Evolutionary conservation across 1,140 invertebrate genomes (phyloP).

Genomic region (Acromyrmex heyeri): DNA sequence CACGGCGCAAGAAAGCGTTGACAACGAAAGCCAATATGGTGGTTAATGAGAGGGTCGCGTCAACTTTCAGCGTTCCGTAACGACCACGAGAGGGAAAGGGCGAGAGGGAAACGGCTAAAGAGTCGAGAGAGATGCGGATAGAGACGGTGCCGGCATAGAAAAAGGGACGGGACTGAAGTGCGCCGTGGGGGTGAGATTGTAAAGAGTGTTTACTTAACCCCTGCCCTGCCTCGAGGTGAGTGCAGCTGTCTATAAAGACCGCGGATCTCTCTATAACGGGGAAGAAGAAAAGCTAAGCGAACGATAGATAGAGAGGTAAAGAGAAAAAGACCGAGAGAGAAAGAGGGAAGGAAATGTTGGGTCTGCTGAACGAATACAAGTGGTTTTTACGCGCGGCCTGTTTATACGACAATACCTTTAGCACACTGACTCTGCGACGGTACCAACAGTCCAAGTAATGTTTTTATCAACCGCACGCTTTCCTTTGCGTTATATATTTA

Average conservation of each 20-base stretch:
- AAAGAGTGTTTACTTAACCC: conserved; percentile 76
- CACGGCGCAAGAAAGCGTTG: conserved; percentile 54
- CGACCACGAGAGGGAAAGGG: neutral
- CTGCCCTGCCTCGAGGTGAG: conserved; percentile 53
- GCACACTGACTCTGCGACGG: conserved; percentile 52
- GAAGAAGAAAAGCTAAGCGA: conserved; percentile 34
- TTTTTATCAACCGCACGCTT: conserved; percentile 59
- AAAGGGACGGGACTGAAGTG: conserved; percentile 28
- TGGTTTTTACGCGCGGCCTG: conserved; percentile 74
- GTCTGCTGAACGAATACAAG: conserved; percentile 72
- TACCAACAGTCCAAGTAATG: conserved; percentile 43
- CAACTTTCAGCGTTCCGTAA: conserved; percentile 55
- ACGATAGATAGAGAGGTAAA: neutral
- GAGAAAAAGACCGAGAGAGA: neutral
- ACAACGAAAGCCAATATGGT: conserved; percentile 67
- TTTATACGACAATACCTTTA: conserved; percentile 76
- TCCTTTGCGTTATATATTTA: conserved; percentile 36
- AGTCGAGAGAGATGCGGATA: neutral
- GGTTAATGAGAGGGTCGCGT: conserved; percentile 54
- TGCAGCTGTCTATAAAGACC: conserved; percentile 72
- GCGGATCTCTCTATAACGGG: conserved; percentile 28
- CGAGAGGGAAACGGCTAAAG: neutral
- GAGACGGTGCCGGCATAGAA: conserved; percentile 22
- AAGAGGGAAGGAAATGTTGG: conserved; percentile 38
- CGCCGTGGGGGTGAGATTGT: conserved; percentile 63